phyloP scores from a whole-genome alignment of 2,888 invertebrate species.

The Heliconius hortense region DNA sequence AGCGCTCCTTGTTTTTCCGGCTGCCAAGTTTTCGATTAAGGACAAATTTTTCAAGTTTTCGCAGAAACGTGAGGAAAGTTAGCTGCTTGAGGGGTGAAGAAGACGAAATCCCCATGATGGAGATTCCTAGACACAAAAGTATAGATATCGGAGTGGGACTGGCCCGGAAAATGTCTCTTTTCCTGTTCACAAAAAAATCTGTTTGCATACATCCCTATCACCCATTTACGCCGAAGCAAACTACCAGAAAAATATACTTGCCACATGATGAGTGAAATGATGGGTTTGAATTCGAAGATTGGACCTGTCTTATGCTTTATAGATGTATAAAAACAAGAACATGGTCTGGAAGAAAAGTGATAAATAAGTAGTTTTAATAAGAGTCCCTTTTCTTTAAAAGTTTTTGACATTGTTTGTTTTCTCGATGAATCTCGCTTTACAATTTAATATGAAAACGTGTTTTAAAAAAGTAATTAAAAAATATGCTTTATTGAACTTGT shows the following conservation, averaged over 20 bases:
- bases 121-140: slow-evolving; percentile 67
- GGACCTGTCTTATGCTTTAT: slow-evolving; percentile 5
- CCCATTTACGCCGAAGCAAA: slow-evolving; percentile 71
- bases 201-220: slow-evolving; percentile 75
- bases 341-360: neutral
- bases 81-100: slow-evolving; percentile 61
- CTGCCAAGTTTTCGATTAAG: slow-evolving; percentile 56
- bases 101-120: slow-evolving; percentile 60
- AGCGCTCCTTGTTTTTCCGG: slow-evolving; percentile 49
- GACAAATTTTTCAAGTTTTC: slow-evolving; percentile 57
- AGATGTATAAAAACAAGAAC: neutral
- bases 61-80: slow-evolving; percentile 58
- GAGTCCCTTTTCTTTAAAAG: neutral
- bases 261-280: slow-evolving; percentile 50
- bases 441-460: neutral
- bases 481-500: too few species aligned
- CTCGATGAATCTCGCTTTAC: slow-evolving; percentile 1
- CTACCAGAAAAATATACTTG: slow-evolving; percentile 67
- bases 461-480: too few species aligned
- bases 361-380: neutral
- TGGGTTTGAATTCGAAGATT: neutral
- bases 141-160: slow-evolving; percentile 72
- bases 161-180: slow-evolving; percentile 69
- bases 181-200: slow-evolving; percentile 69
- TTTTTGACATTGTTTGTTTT: neutral